Evolutionary conservation across 2,888 invertebrate genomes (phyloP).

Genomic region (Agonum fuliginosum): DNA sequence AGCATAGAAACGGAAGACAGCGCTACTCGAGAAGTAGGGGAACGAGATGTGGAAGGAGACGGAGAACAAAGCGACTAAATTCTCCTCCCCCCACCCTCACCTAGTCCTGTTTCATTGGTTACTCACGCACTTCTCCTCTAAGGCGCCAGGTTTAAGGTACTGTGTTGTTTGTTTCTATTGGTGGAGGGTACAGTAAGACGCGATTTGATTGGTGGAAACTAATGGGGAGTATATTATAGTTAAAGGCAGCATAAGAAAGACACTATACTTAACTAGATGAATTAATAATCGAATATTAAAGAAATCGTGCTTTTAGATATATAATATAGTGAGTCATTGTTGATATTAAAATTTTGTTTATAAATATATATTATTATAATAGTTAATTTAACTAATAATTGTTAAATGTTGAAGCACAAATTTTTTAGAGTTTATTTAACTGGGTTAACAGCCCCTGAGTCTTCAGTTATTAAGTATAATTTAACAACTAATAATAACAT

Average conservation of each 20-base stretch:
- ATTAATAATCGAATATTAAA: not conserved
- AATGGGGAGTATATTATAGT: too few species aligned
- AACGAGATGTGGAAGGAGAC: constrained; percentile 76
- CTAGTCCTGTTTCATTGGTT: not conserved
- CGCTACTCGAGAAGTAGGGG: constrained; percentile 74
- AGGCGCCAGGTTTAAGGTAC: not conserved
- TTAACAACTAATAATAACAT: constrained; percentile 1
- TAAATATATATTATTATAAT: constrained; percentile 47
- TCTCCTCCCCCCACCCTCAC: not conserved
- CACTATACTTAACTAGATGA: not conserved
- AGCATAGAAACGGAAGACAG: constrained; percentile 78
- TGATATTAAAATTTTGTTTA: constrained; percentile 67
- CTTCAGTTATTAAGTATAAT: constrained; percentile 31
- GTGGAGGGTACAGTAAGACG: not conserved
- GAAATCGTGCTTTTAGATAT: constrained; percentile 45
- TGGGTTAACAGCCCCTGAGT: constrained; percentile 15
- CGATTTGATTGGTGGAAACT: too few species aligned
- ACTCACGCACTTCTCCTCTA: not conserved
- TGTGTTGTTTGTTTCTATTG: not conserved
- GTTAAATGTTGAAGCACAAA: constrained; percentile 52
- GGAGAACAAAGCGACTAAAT: constrained; percentile 76
- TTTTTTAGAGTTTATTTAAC: constrained; percentile 31
- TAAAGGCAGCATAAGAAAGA: constrained; percentile 16
- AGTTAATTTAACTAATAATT: constrained; percentile 45
- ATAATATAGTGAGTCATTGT: constrained; percentile 70